These are phyloP conservation scores for Okamejei kenojei DNA, from an alignment of 2,797 vertebrate genomes.

Conservation along the genomic window DNA sequence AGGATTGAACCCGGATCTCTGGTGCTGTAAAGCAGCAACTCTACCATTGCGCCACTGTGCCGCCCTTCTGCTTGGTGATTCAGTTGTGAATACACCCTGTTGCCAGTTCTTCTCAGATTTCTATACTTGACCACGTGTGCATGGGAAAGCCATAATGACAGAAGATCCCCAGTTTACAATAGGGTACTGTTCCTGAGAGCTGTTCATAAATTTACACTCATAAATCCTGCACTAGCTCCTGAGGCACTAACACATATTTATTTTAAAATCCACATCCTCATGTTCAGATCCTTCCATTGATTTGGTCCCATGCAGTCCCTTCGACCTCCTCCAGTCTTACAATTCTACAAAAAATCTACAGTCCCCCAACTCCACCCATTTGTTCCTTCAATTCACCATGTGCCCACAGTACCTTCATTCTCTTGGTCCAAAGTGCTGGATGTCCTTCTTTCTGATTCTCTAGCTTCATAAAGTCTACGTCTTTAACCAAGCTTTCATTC, in stretches of 20 bases:
- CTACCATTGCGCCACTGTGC: too few species aligned
- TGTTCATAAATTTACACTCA: not conserved
- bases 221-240: not conserved
- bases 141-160: too few species aligned
- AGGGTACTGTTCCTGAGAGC: too few species aligned
- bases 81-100: too few species aligned
- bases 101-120: too few species aligned
- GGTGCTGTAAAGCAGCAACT: too few species aligned
- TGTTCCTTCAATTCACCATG: not conserved
- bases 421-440: not conserved
- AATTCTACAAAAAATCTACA: not conserved
- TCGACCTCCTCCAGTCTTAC: not conserved
- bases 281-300: not conserved
- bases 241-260: not conserved
- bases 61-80: too few species aligned
- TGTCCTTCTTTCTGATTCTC: too few species aligned
- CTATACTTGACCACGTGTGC: too few species aligned
- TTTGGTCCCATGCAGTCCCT: not conserved
- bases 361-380: not conserved
- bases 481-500: not conserved
- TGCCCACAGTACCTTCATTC: not conserved
- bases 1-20: too few species aligned
- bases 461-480: not conserved
- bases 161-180: too few species aligned
- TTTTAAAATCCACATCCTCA: not conserved